Evolutionary conservation across 2,113 vertebrate genomes (phyloP).

Genomic region (Nothobranchius kuhntae): DNA sequence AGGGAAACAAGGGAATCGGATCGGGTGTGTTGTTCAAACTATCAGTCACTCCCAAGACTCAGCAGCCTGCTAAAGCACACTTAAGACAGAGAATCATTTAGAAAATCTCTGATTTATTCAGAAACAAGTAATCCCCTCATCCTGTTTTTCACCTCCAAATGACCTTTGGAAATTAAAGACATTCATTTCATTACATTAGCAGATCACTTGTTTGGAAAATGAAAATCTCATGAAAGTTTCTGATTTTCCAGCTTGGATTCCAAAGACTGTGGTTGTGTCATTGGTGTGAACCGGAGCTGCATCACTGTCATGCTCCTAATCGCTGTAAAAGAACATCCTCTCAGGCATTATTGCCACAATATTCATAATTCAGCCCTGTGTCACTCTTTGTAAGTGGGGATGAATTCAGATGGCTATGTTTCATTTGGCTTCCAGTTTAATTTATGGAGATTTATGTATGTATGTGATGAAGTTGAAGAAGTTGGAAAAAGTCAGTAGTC

Average conservation of each 20-base stretch:
- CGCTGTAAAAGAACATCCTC: slow-evolving; percentile 59
- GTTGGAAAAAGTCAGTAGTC: slow-evolving; percentile 51
- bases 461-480: slow-evolving; percentile 54
- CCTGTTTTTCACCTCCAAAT: too few species aligned
- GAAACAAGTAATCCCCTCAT: slow-evolving; percentile 5
- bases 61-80: slow-evolving; percentile 8
- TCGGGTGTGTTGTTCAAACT: slow-evolving; percentile 20
- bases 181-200: neutral
- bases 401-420: slow-evolving; percentile 54
- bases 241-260: slow-evolving; percentile 49
- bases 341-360: slow-evolving; percentile 59
- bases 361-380: slow-evolving; percentile 56
- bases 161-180: neutral
- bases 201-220: neutral
- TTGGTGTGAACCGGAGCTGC: slow-evolving; percentile 31
- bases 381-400: slow-evolving; percentile 57
- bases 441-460: slow-evolving; percentile 70
- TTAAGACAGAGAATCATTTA: slow-evolving; percentile 25
- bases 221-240: slow-evolving; percentile 34
- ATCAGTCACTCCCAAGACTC: slow-evolving; percentile 32
- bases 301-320: slow-evolving; percentile 63
- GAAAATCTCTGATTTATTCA: slow-evolving; percentile 36
- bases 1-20: slow-evolving; percentile 27
- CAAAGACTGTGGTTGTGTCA: slow-evolving; percentile 18
- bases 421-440: slow-evolving; percentile 66